These are phyloP conservation scores for Pseudomyrmex pallidus DNA, from an alignment of 1,140 invertebrate genomes.

Conservation along the genomic window DNA sequence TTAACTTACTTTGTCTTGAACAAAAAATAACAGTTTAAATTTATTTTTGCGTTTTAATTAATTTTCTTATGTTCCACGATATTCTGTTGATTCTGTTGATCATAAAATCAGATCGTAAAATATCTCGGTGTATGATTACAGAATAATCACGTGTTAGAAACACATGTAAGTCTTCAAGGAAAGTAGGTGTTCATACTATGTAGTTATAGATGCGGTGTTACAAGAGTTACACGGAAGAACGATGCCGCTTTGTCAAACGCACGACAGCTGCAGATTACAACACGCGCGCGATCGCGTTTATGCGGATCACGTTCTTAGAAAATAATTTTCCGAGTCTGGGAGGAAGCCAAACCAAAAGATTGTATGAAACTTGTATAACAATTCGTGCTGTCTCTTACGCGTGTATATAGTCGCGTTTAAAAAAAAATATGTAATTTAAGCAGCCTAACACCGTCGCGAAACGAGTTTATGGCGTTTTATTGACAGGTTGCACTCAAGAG, in stretches of 20 bases:
- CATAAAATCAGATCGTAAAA: not conserved
- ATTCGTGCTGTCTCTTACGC: not conserved
- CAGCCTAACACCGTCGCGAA: slow-evolving; percentile 33
- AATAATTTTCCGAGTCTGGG: slow-evolving; percentile 15
- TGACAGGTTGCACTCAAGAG: slow-evolving; percentile 42
- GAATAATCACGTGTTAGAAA: not conserved
- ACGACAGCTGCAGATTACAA: not conserved
- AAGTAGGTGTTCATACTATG: too few species aligned
- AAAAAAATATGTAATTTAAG: slow-evolving; percentile 38
- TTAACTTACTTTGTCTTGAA: not conserved
- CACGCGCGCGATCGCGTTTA: not conserved
- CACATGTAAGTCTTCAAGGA: not conserved
- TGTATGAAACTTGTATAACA: not conserved
- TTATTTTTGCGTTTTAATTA: not conserved
- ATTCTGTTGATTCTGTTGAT: not conserved
- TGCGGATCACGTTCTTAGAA: slow-evolving; percentile 1
- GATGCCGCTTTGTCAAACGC: not conserved
- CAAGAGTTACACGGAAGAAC: slow-evolving; percentile 1
- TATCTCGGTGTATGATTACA: not conserved
- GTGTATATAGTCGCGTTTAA: not conserved
- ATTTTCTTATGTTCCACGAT: not conserved
- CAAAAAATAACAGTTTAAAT: not conserved
- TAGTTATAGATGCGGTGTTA: not conserved
- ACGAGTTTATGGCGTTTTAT: slow-evolving; percentile 43
- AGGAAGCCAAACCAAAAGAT: slow-evolving; percentile 7